Evolutionary conservation across 92 coral and sea anemone species (phyloP).

Genomic region (Pocillopora meandrina): DNA sequence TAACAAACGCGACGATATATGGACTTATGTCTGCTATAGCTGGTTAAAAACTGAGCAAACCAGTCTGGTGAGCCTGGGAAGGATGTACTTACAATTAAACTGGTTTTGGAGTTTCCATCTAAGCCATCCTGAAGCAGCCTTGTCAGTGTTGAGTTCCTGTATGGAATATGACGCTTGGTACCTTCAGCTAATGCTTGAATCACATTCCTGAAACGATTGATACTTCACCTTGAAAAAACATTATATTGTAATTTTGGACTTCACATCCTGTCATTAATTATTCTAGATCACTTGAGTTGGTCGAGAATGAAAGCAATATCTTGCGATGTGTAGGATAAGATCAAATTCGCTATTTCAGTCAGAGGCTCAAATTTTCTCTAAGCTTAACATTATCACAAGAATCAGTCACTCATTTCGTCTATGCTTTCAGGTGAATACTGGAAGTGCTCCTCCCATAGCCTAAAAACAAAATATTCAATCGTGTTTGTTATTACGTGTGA

Average conservation of each 20-base stretch:
- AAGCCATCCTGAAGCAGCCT: slow-evolving; percentile 81
- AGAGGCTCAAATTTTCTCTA: no score
- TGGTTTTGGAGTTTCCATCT: slow-evolving; percentile 85
- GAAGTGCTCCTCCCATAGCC: no score
- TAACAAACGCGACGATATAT: no score
- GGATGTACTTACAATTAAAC: slow-evolving; percentile 69
- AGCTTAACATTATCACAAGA: no score
- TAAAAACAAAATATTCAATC: no score
- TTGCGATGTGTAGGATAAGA: neutral
- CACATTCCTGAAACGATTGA: slow-evolving; percentile 65
- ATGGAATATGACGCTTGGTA: slow-evolving; percentile 77
- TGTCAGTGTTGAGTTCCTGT: slow-evolving; percentile 80
- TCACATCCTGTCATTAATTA: neutral
- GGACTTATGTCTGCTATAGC: no score
- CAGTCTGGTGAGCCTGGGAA: no score
- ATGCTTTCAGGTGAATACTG: no score
- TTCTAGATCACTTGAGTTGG: neutral
- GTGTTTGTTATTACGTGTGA: no score
- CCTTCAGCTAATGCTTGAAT: slow-evolving; percentile 90
- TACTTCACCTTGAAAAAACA: neutral
- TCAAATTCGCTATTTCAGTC: neutral
- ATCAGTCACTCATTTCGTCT: no score
- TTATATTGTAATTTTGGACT: neutral
- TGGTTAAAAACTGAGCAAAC: no score
- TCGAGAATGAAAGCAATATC: neutral